Evolutionary conservation across 2,113 vertebrate genomes (phyloP).

Genomic region (Echinops telfairi): DNA sequence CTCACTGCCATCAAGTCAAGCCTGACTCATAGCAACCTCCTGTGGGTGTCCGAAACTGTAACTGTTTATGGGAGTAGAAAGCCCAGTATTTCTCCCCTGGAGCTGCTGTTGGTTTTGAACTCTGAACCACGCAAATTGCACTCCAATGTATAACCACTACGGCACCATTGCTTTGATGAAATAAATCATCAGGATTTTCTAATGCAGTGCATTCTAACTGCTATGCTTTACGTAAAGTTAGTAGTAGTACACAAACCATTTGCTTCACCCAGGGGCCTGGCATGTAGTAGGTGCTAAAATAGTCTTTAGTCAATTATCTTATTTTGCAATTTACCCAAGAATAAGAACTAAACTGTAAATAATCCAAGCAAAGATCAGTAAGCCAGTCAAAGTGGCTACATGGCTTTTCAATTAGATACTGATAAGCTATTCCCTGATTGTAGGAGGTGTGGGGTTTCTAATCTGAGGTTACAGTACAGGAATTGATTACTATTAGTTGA

Average conservation of each 20-base stretch:
- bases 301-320: slow-evolving; percentile 34
- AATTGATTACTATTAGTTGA: slow-evolving; percentile 75
- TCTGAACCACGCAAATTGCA: too few relatives aligned
- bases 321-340: slow-evolving; percentile 34
- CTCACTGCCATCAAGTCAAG: too few relatives aligned
- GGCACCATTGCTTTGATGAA: too few relatives aligned
- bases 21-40: too few relatives aligned
- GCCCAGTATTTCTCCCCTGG: too few relatives aligned
- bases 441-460: slow-evolving; percentile 45
- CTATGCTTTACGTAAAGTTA: neutral
- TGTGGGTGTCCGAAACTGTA: too few relatives aligned
- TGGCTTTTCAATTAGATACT: slow-evolving; percentile 23
- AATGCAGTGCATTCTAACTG: neutral
- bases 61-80: too few relatives aligned
- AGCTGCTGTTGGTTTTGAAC: too few relatives aligned
- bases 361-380: slow-evolving; percentile 28
- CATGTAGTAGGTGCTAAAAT: neutral
- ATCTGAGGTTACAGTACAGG: neutral
- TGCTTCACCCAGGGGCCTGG: neutral
- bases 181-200: too few relatives aligned
- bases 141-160: too few relatives aligned
- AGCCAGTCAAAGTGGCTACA: neutral
- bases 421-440: slow-evolving; percentile 4
- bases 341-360: slow-evolving; percentile 37
- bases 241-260: neutral